A percentile compares a stretch with the other conserved stretches of the same genome.
These are phyloP conservation scores for Ellobius talpinus DNA, from an alignment of 2,113 vertebrate species.

Conservation along the genomic window DNA sequence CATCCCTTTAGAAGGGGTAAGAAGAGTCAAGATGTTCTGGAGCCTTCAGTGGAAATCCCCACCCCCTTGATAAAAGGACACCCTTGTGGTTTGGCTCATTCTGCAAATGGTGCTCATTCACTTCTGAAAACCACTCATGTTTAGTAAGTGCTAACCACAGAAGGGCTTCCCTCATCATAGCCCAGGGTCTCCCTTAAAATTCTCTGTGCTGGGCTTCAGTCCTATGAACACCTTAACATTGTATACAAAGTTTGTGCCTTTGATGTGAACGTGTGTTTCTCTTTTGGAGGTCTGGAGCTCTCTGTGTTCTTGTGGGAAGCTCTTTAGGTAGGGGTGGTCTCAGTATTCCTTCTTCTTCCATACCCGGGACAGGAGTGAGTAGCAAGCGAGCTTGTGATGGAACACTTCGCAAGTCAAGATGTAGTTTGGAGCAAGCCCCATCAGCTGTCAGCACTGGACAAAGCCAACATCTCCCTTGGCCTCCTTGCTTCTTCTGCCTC, in stretches of 20 bases:
- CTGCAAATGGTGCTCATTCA: neutral
- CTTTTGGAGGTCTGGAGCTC: neutral
- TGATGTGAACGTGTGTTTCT: neutral
- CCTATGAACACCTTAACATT: neutral
- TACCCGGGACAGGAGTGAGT: neutral
- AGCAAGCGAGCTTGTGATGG: neutral
- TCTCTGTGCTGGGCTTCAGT: neutral
- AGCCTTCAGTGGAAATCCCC: neutral
- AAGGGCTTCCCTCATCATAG: neutral
- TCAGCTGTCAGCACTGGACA: neutral
- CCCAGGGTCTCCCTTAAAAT: neutral
- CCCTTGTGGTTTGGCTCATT: neutral
- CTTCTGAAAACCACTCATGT: neutral
- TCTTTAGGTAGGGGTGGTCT: accelerated
- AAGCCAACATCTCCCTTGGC: neutral
- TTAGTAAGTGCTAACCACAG: too few species aligned
- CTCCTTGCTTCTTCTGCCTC: neutral
- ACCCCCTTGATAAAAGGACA: neutral
- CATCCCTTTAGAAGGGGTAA: neutral
- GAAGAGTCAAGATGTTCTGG: neutral
- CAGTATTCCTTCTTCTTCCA: neutral
- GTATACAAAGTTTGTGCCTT: neutral
- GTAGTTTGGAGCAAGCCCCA: neutral
- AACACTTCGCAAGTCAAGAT: neutral
- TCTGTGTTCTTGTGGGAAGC: neutral